These are phyloP conservation scores for Arizona elegans DNA, from an alignment of 2,113 vertebrate genomes.

Conservation along the genomic window DNA sequence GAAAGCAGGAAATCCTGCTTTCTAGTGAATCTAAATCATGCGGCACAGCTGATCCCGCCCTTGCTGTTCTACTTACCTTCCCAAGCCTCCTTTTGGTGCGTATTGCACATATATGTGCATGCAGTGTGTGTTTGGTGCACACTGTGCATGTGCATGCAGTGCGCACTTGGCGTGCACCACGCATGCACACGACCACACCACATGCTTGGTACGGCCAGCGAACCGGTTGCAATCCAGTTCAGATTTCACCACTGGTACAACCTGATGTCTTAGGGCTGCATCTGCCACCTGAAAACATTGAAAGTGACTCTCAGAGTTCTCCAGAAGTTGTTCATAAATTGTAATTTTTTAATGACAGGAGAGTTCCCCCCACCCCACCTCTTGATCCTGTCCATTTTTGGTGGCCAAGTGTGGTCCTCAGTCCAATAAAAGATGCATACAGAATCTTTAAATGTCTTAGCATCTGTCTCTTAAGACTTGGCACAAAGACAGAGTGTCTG, in stretches of 20 bases:
- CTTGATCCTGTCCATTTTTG: neutral
- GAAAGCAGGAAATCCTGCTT: too few relatives aligned
- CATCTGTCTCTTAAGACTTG: neutral
- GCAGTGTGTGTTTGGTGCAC: too few relatives aligned
- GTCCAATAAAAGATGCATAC: neutral
- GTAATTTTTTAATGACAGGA: neutral
- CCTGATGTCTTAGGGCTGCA: neutral
- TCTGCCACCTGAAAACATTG: neutral
- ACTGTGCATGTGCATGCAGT: too few relatives aligned
- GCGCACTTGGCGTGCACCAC: too few relatives aligned
- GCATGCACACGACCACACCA: too few relatives aligned
- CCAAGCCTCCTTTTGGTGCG: too few relatives aligned
- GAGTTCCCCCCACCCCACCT: neutral
- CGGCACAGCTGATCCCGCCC: too few relatives aligned
- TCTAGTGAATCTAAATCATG: too few relatives aligned
- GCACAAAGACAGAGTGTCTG: neutral
- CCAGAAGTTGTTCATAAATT: neutral
- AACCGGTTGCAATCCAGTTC: too few relatives aligned
- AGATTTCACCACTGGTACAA: neutral
- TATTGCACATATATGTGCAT: too few relatives aligned
- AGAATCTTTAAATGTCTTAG: neutral
- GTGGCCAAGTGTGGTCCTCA: neutral
- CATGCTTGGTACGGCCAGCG: too few relatives aligned
- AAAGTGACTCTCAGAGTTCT: neutral
- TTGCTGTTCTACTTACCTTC: too few relatives aligned